Base-by-base conservation (phyloP, 2,888 invertebrate genomes). In the Notocelia uddmanniana region DNA sequence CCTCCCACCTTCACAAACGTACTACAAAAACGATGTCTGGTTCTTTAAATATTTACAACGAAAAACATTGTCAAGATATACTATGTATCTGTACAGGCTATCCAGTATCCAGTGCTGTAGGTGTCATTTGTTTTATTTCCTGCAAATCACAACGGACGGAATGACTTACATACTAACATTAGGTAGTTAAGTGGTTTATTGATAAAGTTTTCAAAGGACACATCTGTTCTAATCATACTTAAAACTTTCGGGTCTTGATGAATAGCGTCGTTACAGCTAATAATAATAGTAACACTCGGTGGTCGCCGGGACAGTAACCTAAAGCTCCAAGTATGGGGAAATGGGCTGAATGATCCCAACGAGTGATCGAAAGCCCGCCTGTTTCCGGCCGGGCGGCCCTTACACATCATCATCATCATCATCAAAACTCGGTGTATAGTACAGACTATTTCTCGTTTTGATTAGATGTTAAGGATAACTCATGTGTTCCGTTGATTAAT, bases 161-260 rank as follows among this genome's bases (percentile, higher is more conserved):
- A 15, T 23, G 23, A 3, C 31, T 50, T 31, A 13, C 1, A 8
- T 6, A n/a, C n/a, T n/a, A 45, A 11, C 18, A 48, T 31, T 57
- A 41, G 0, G 48, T 23, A 50, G 23, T 34, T 37, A 26, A 18
- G 31, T 58, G 37, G 31, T 67, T 48, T 57, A 67, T 68, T 68
- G 68, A 50, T 57, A 10, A 37, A 68, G 52, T 60, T 68, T 37
- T 41, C 37, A 41, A 52, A 52, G 58, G 68, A 60, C 60, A 41
- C 52, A 60, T 41, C 59, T 68, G 52, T 26, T 60, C 37, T 52
- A 60, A 54, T 60, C 41, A 68, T 52, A 68, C 59, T 68, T 59
- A 37, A 41, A 60, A 68, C 59, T 50, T 68, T 68, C 13, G 50
- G 52, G 68, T 26, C 37, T 26, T 52, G 58, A 68, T 60, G 41